Base-by-base conservation (phyloP, 2,888 invertebrate species). In the Colostygia pectinataria region DNA sequence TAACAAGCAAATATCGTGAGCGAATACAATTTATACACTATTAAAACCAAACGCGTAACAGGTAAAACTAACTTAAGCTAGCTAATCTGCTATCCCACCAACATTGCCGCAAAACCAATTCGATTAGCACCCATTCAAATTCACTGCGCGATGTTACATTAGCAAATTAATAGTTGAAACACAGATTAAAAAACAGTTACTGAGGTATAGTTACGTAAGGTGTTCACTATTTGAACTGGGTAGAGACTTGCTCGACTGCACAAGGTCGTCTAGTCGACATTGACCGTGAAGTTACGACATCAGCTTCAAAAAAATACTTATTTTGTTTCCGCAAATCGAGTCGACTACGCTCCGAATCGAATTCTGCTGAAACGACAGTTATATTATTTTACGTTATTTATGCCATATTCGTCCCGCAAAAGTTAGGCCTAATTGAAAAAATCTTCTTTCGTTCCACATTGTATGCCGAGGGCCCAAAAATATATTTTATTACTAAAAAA, bases 221-320 rank as follows among this genome's bases (percentile, higher is more conserved):
- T 66, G 73, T 61, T 73, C 70, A 80, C 65, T 77, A 75, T 81
- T 85, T 67, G 77, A 80, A 51, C 65, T 65, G 71, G 71, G 74
- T 61, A 69, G 68, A 77, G 83, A 77, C 80, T 77, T 81, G 85
- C 73, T 80, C 70, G 76, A 77, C 66, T 71, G 78, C 72, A 70
- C 90, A 89, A 90, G 89, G 90, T 68, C 88, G 76, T 61, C 77
- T 67, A 65, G 72, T 81, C 85, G 90, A 83, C 89, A 89, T 89
- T 90, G 89, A 83, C 89, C 90, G 84, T 89, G 83, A 81, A 78
- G 77, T 77, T 75, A 80, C 79, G 71, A 76, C 78, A 80, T 71
- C 68, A 66, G 66, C 59, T 72, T 67, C 69, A 72, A 80, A 77
- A 75, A 78, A 82, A 75, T 74, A 72, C 70, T 71, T 75, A 76